Evolutionary conservation across 2,888 invertebrate genomes (phyloP), one percentile per base, ranked within the genome.

Genomic region (Acrocyrtus sp.): DNA sequence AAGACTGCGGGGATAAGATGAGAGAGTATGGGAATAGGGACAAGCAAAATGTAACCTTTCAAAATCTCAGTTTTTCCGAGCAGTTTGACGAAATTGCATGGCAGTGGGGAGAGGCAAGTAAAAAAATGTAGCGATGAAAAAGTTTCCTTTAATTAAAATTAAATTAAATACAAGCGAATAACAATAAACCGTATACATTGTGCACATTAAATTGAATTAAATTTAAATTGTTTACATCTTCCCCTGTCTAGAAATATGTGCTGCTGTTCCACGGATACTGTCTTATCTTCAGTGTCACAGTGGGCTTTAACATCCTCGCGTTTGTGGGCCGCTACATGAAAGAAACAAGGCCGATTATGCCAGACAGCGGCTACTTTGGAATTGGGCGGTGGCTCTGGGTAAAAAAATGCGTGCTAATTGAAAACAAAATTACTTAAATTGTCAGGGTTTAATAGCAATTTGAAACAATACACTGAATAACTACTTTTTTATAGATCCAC

Each of bases 351-450:
- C 10, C 27, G 1, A 58, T 67, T n/a, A 48, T 41, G 2, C 47
- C 22, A 17, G 58, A 17, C 17, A 29, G 29, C 12, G 41, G 41
- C 24, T 67, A 67, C n/a, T 51, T 27, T 21, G 67, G 67, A n/a
- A 67, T 67, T 29, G 67, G 67, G n/a, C 24, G 43, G 19, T 67
- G 67, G 67, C 24, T 67, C 2, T 67, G 67, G 67, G 67, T 67
- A 41, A 24, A n/a, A 12, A 4, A n/a, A n/a, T n/a, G n/a, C n/a
- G n/a, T n/a, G n/a, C n/a, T n/a, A n/a, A n/a, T n/a, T n/a, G n/a
- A n/a, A n/a, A n/a, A n/a, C n/a, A n/a, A 47, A 12, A 19, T 17
- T 21, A 17, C 24, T 50, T 50, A 50, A 12, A 21, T 21, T 48
- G n/a, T n/a, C n/a, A n/a, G n/a, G n/a, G n/a, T n/a, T n/a, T n/a